Conservation (phyloP, 2,113 vertebrate genomes). For the Erythrolamprus reginae region DNA sequence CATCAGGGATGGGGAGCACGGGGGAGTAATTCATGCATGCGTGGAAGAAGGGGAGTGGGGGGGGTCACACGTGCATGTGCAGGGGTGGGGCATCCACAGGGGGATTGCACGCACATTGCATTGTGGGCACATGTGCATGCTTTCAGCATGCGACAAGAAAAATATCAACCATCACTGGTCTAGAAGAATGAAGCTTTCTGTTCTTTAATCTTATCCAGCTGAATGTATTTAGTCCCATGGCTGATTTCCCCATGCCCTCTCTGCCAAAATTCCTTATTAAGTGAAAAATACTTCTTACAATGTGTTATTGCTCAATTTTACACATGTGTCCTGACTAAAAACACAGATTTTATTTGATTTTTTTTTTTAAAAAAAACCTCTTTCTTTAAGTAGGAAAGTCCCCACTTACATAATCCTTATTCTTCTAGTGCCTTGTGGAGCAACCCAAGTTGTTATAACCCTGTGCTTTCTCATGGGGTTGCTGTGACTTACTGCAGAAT, state of each 20-base stretch:
- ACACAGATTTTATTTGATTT: neutral
- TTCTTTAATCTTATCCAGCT: neutral
- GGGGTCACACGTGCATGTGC: too few species aligned
- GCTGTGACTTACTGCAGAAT: slow-evolving; percentile 68
- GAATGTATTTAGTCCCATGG: neutral
- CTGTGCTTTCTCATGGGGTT: slow-evolving; percentile 46
- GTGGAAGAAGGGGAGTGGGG: too few species aligned
- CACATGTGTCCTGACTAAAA: neutral
- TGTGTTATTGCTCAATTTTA: neutral
- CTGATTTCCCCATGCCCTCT: neutral
- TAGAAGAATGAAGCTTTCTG: neutral
- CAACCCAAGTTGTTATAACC: slow-evolving; percentile 68
- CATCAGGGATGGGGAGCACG: too few species aligned
- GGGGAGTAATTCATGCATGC: too few species aligned
- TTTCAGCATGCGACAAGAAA: too few species aligned
- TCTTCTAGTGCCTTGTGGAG: slow-evolving; percentile 39
- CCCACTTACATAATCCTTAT: slow-evolving; percentile 72
- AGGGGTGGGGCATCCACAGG: too few species aligned
- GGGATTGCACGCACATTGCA: too few species aligned
- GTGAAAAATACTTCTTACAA: neutral
- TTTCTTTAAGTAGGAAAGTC: neutral
- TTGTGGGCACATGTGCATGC: too few species aligned
- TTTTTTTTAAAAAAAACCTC: neutral
- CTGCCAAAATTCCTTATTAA: neutral
- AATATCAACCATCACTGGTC: too few species aligned